These are phyloP conservation scores for Neogale vison DNA, from an alignment of 2,113 vertebrate genomes.

Conservation along the genomic window DNA sequence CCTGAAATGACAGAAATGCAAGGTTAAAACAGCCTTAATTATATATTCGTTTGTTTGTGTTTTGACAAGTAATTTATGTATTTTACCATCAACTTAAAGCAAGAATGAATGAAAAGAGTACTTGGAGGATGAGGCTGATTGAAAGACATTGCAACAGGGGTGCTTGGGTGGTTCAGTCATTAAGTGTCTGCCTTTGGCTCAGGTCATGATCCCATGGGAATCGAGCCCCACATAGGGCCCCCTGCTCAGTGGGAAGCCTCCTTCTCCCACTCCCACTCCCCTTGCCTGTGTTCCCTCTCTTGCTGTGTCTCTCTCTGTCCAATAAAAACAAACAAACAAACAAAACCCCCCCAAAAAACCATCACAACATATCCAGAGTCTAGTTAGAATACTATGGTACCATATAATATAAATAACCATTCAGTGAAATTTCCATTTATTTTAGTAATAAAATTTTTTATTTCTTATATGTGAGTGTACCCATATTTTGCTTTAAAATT, in stretches of 20 bases:
- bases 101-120: constrained; percentile 34
- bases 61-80: constrained; percentile 31
- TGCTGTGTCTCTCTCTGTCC: no score
- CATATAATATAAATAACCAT: background rate
- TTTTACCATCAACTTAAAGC: constrained; percentile 56
- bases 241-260: no score
- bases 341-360: background rate
- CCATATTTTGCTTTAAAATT: constrained; percentile 70
- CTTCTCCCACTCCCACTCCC: no score
- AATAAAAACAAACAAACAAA: no score
- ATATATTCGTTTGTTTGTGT: background rate
- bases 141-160: background rate
- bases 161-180: no score
- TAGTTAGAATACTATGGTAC: background rate
- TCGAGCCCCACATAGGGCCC: no score
- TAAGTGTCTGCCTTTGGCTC: no score
- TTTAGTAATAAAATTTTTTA: constrained; percentile 75
- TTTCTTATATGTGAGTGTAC: constrained; percentile 63
- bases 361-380: background rate
- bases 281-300: no score
- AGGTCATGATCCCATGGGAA: no score
- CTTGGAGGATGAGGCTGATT: background rate
- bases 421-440: background rate
- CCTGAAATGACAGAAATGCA: background rate
- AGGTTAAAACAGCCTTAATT: background rate